phyloP scores from a whole-genome alignment of 1,140 invertebrate genomes.

The Kradibia gibbosae region DNA sequence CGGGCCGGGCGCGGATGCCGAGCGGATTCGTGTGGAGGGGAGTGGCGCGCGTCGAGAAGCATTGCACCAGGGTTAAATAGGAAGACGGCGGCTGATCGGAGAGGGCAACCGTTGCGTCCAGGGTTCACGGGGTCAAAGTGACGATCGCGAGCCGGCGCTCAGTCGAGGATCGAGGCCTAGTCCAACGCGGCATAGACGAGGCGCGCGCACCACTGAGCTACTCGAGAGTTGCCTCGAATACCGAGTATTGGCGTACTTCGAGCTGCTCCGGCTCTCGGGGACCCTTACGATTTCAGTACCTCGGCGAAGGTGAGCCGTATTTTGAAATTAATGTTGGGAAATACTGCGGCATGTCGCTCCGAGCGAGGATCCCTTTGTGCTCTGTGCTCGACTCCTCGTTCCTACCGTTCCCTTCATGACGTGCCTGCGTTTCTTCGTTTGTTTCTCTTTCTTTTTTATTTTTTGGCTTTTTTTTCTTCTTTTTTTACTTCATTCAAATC shows the following conservation, averaged over 20 bases:
- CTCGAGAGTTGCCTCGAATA: not conserved
- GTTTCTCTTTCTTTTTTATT: too few species aligned
- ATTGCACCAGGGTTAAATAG: slow-evolving; percentile 12
- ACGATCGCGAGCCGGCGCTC: slow-evolving; percentile 34
- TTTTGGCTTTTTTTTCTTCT: too few species aligned
- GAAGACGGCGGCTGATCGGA: slow-evolving; percentile 12
- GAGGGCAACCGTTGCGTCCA: not conserved
- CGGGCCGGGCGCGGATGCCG: too few species aligned
- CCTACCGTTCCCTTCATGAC: too few species aligned
- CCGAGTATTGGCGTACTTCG: too few species aligned
- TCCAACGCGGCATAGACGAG: slow-evolving; percentile 32
- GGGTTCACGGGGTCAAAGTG: slow-evolving; percentile 49
- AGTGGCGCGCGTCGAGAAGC: too few species aligned
- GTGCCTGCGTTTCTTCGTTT: too few species aligned
- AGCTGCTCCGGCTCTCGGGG: not conserved
- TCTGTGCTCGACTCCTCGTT: not conserved
- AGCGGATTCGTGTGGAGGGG: too few species aligned
- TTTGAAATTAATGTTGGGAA: not conserved
- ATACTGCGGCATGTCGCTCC: not conserved
- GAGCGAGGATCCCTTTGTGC: slow-evolving; percentile 6
- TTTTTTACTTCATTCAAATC: too few species aligned
- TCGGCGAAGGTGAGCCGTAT: not conserved
- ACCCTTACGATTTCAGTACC: not conserved
- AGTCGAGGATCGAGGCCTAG: slow-evolving; percentile 40
- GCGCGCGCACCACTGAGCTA: not conserved